A percentile compares a stretch with the other conserved stretches of the same genome.
Evolutionary conservation across 2,113 vertebrate genomes (phyloP).

Genomic region (Austrofundulus limnaeus): DNA sequence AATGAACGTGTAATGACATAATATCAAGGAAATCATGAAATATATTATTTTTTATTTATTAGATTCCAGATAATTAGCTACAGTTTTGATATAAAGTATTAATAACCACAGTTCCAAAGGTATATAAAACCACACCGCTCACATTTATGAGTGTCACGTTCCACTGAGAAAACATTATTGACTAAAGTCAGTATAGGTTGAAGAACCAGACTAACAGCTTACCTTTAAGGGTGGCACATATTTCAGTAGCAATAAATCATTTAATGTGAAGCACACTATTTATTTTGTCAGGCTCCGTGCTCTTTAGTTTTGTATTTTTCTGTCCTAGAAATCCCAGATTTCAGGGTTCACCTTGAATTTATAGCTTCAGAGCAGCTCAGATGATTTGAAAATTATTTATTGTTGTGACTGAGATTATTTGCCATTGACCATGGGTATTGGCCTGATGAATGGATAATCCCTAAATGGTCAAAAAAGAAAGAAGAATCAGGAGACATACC

Average conservation of each 20-base stretch:
- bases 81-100: no score
- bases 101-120: no score
- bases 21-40: no score
- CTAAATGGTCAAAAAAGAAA: slow-evolving; percentile 9
- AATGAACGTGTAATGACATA: no score
- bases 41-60: no score
- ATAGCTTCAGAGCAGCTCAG: slow-evolving; percentile 9
- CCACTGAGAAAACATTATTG: slow-evolving; percentile 6
- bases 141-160: neutral
- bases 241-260: slow-evolving; percentile 40
- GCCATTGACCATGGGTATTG: slow-evolving; percentile 21
- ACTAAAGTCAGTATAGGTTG: slow-evolving; percentile 6
- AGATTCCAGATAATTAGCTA: no score
- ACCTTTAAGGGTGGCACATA: slow-evolving; percentile 21
- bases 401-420: slow-evolving; percentile 18
- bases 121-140: neutral
- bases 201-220: slow-evolving; percentile 40
- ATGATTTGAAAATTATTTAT: slow-evolving; percentile 5
- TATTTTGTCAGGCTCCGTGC: slow-evolving; percentile 4
- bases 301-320: slow-evolving; percentile 18
- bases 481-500: slow-evolving; percentile 6
- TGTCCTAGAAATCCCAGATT: slow-evolving; percentile 26
- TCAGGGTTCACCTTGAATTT: slow-evolving; percentile 16
- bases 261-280: slow-evolving; percentile 31
- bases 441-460: slow-evolving; percentile 20